Evolutionary conservation across 2,888 invertebrate species (phyloP).

Genomic region (Lottia scabra): DNA sequence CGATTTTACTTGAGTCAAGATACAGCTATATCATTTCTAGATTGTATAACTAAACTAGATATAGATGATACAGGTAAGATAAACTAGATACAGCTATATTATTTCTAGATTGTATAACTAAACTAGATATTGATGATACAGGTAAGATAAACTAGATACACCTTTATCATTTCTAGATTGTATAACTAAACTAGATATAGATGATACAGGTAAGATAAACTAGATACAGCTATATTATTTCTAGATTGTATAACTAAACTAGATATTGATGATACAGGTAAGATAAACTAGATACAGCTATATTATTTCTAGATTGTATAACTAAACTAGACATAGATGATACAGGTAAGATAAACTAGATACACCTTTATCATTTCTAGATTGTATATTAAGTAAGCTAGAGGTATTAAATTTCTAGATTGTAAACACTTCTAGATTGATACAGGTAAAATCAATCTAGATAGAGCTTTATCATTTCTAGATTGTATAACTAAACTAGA

Average conservation of each 20-base stretch:
- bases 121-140: slow-evolving; percentile 44
- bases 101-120: slow-evolving; percentile 41
- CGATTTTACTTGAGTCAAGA: slow-evolving; percentile 50
- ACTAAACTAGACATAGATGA: slow-evolving; percentile 41
- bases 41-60: slow-evolving; percentile 42
- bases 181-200: slow-evolving; percentile 42
- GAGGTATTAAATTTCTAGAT: slow-evolving; percentile 47
- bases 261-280: slow-evolving; percentile 46
- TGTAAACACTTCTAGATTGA: slow-evolving; percentile 39
- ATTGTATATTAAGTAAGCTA: slow-evolving; percentile 38
- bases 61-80: slow-evolving; percentile 41
- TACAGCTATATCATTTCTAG: slow-evolving; percentile 40
- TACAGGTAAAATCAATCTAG: slow-evolving; percentile 47
- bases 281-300: slow-evolving; percentile 39
- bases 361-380: slow-evolving; percentile 27
- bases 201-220: slow-evolving; percentile 36
- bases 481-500: slow-evolving; percentile 41
- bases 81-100: slow-evolving; percentile 33
- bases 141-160: slow-evolving; percentile 20
- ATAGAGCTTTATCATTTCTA: slow-evolving; percentile 40
- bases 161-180: slow-evolving; percentile 35
- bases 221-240: slow-evolving; percentile 35
- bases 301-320: slow-evolving; percentile 42
- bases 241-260: slow-evolving; percentile 41
- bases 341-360: slow-evolving; percentile 31